phyloP scores from a whole-genome alignment of 2,888 invertebrate species.

The Antheraea yamamai region DNA sequence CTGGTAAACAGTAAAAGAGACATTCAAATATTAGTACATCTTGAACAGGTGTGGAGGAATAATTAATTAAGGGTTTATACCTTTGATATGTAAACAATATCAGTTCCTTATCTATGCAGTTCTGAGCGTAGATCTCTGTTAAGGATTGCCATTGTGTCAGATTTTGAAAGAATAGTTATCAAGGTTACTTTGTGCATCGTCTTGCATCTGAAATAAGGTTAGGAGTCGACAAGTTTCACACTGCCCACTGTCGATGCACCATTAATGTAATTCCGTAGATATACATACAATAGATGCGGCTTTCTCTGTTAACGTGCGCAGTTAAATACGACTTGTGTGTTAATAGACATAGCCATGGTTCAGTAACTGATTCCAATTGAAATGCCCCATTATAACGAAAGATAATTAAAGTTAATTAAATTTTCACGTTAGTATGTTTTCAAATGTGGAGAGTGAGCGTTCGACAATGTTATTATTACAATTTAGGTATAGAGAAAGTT shows the following conservation, averaged over 20 bases:
- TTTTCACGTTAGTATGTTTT: background rate
- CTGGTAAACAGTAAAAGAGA: no score
- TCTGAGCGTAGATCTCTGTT: background rate
- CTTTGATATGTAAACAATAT: background rate
- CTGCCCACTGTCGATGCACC: constrained; percentile 30
- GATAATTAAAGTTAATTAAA: background rate
- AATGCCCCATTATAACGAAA: background rate
- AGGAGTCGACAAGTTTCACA: constrained; percentile 45
- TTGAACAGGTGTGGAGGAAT: no score
- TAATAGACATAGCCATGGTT: background rate
- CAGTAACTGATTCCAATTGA: background rate
- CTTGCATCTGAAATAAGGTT: background rate
- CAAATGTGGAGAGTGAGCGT: background rate
- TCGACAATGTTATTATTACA: background rate
- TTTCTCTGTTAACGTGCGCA: background rate
- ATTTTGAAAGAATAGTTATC: background rate
- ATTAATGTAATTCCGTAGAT: constrained; percentile 7
- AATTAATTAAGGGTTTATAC: no score
- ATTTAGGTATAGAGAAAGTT: background rate
- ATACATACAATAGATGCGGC: constrained; percentile 8
- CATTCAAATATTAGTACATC: no score
- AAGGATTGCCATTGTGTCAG: background rate
- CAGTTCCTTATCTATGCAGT: background rate
- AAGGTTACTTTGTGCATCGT: background rate
- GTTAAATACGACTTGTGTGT: background rate